phyloP scores from a whole-genome alignment of 1,140 invertebrate species.

The Drosophila lini region DNA sequence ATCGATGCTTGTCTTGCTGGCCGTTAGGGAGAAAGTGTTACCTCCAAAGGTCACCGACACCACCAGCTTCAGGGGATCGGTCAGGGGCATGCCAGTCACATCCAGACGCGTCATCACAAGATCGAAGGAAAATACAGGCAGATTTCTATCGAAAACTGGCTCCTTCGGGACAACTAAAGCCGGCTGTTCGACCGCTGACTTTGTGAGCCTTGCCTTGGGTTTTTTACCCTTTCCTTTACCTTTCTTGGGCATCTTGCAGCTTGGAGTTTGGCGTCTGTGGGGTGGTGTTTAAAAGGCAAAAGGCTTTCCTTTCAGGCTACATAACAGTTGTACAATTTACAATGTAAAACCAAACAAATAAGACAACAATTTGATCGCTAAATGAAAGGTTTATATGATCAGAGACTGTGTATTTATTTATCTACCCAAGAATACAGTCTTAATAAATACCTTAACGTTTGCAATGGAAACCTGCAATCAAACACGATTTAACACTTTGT shows the following conservation, averaged over 20 bases:
- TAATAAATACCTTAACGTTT: not conserved
- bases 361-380: not conserved
- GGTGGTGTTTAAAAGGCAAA: not conserved
- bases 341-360: slow-evolving; percentile 2
- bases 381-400: not conserved
- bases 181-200: not conserved
- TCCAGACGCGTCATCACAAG: slow-evolving; percentile 19
- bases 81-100: slow-evolving; percentile 1
- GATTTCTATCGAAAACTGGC: slow-evolving; percentile 1
- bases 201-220: not conserved
- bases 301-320: not conserved
- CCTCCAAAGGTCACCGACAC: slow-evolving; percentile 13
- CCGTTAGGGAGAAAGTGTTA: slow-evolving; percentile 5
- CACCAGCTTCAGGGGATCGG: slow-evolving; percentile 18
- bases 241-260: slow-evolving; percentile 15
- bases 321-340: slow-evolving; percentile 2
- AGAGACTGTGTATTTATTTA: not conserved
- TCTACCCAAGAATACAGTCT: not conserved
- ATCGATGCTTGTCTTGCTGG: slow-evolving; percentile 5
- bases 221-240: slow-evolving; percentile 15
- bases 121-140: slow-evolving; percentile 27
- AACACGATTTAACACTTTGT: slow-evolving; percentile 41
- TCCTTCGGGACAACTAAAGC: not conserved
- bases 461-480: slow-evolving; percentile 15
- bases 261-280: not conserved